A percentile compares a stretch with the other conserved stretches of the same genome.
Conservation (phyloP, 2,113 vertebrate species). For the Chaenocephalus aceratus region DNA sequence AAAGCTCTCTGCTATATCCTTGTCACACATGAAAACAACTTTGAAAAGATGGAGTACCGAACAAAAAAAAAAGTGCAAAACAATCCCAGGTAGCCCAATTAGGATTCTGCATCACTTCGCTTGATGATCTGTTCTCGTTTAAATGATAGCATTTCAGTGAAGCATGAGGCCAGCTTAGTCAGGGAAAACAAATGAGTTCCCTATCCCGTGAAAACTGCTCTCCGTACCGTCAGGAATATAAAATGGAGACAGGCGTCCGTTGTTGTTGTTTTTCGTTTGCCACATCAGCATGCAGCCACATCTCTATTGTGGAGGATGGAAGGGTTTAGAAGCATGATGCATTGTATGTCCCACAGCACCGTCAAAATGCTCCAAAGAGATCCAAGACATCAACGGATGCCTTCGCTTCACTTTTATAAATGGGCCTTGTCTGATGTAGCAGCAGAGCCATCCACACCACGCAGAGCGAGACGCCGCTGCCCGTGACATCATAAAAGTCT, state of each 20-base stretch:
- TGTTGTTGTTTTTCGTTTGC: conserved; percentile 63
- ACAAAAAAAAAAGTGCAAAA: conserved; percentile 18
- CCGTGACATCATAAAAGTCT: conserved; percentile 68
- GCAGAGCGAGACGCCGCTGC: conserved; percentile 41
- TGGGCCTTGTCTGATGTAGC: conserved; percentile 59
- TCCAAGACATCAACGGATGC: conserved; percentile 19
- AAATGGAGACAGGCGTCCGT: conserved; percentile 49
- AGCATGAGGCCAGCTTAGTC: conserved; percentile 71
- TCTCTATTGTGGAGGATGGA: conserved; percentile 54
- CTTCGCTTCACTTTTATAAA: conserved; percentile 71
- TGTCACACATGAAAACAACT: conserved; percentile 30
- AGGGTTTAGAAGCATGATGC: conserved; percentile 47
- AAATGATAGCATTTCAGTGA: conserved; percentile 74
- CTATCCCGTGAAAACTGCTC: conserved; percentile 60
- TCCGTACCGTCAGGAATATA: conserved; percentile 51
- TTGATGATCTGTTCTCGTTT: conserved; percentile 78
- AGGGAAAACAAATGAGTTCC: conserved; percentile 74
- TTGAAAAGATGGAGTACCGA: conserved; percentile 34
- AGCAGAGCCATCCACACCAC: conserved; percentile 56
- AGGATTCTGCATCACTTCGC: conserved; percentile 73
- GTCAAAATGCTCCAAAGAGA: conserved; percentile 58
- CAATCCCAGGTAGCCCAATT: conserved; percentile 76
- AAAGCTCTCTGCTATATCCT: conserved; percentile 38
- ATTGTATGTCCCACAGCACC: conserved; percentile 53
- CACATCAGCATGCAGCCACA: conserved; percentile 61